Percentiles rank a stretch among this genome's conserved stretches.
Evolutionary conservation across 2,888 invertebrate species (phyloP).

Genomic region (Artemia sp.): DNA sequence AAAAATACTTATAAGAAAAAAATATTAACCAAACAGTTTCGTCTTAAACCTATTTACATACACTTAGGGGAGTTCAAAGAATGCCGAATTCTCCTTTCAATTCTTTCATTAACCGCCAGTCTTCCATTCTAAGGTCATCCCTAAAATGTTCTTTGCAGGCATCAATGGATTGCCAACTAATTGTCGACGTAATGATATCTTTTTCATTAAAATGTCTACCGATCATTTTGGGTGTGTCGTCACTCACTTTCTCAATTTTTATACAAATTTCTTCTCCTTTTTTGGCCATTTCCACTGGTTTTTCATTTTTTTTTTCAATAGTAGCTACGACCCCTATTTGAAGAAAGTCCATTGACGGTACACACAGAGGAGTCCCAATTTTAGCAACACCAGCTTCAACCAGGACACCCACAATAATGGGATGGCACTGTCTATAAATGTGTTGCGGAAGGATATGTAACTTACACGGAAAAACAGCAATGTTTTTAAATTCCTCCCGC

Average conservation of each 20-base stretch:
- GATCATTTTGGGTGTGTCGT: conserved; percentile 97
- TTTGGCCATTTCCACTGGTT: conserved; percentile 71
- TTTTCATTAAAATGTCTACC: conserved; percentile 95
- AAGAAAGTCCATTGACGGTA: conserved; percentile 52
- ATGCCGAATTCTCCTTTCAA: conserved; percentile 81
- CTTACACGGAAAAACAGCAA: conserved; percentile 97
- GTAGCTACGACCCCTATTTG: conserved; percentile 86
- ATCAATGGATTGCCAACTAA: conserved; percentile 92
- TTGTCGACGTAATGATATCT: conserved; percentile 90
- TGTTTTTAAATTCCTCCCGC: conserved; percentile 83
- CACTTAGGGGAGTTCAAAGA: conserved; percentile 42
- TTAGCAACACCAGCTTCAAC: conserved; percentile 87
- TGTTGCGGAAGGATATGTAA: conserved; percentile 58
- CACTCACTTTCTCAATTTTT: conserved; percentile 93
- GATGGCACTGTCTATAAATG: conserved; percentile 95
- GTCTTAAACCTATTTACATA: conserved; percentile 35
- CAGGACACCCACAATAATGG: conserved; percentile 89
- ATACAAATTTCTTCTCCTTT: conserved; percentile 86
- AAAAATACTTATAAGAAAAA: too few species aligned
- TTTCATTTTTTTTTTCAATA: conserved; percentile 84
- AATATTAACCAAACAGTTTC: conserved; percentile 34
- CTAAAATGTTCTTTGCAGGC: conserved; percentile 98
- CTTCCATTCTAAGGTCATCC: conserved; percentile 85
- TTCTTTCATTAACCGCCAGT: conserved; percentile 97
- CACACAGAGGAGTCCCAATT: conserved; percentile 43